phyloP scores from a whole-genome alignment of 2,797 vertebrate species.

The Fistularia commersonii region DNA sequence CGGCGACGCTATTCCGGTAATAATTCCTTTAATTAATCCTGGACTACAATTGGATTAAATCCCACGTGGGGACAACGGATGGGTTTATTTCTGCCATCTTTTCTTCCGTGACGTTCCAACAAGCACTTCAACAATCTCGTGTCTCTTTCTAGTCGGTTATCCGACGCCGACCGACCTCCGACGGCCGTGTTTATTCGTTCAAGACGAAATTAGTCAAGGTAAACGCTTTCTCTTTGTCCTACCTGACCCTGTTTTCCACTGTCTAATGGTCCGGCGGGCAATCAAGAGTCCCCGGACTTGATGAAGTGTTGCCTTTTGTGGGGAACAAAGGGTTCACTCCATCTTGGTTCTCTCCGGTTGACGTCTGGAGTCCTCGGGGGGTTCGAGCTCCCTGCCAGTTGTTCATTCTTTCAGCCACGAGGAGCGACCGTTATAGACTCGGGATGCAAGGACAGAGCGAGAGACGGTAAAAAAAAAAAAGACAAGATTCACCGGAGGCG shows the following conservation, averaged over 20 bases:
- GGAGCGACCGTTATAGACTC: slow-evolving; percentile 29
- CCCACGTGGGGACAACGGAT: too few relatives aligned
- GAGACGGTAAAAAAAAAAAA: slow-evolving; percentile 17
- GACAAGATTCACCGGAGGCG: slow-evolving; percentile 21
- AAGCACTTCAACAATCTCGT: too few relatives aligned
- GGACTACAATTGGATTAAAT: too few relatives aligned
- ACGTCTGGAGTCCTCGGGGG: slow-evolving; percentile 51
- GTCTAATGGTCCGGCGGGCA: slow-evolving; percentile 32
- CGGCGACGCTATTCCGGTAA: too few relatives aligned
- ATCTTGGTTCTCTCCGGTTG: slow-evolving; percentile 58
- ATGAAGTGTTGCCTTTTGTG: slow-evolving; percentile 58
- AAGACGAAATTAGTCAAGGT: slow-evolving; percentile 20
- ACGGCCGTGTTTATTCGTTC: too few relatives aligned
- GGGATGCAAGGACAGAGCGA: slow-evolving; percentile 13
- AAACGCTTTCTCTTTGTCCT: slow-evolving; percentile 21
- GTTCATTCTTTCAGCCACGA: slow-evolving; percentile 34
- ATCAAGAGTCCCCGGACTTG: slow-evolving; percentile 34
- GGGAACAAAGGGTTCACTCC: slow-evolving; percentile 62
- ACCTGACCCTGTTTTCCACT: slow-evolving; percentile 22
- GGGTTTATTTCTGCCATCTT: too few relatives aligned
- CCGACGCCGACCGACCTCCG: too few relatives aligned
- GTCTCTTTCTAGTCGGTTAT: too few relatives aligned
- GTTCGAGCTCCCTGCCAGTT: slow-evolving; percentile 37
- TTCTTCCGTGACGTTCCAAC: too few relatives aligned
- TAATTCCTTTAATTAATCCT: too few relatives aligned